These are phyloP conservation scores for Brachionichthys hirsutus DNA, from an alignment of 2,113 vertebrate species.

Conservation along the genomic window DNA sequence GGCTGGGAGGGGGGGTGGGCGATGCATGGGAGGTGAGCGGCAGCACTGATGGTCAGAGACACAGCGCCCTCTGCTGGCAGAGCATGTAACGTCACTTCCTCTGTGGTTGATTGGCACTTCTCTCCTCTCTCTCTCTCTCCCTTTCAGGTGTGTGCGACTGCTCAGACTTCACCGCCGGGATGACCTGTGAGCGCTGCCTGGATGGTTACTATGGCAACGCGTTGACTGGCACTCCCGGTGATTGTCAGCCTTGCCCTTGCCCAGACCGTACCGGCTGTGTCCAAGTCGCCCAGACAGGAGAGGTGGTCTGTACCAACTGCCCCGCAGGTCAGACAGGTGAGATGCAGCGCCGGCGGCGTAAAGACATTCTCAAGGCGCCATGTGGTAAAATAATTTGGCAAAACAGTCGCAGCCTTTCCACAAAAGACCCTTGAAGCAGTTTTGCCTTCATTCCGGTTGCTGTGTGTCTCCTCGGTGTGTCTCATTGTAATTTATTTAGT, in stretches of 20 bases:
- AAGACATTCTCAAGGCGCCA: too few species aligned
- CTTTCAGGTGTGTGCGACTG: slow-evolving; percentile 86
- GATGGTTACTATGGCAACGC: slow-evolving; percentile 88
- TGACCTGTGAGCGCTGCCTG: slow-evolving; percentile 85
- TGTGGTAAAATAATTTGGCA: too few species aligned
- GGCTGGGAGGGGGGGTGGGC: slow-evolving; percentile 29
- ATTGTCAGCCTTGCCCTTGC: slow-evolving; percentile 90
- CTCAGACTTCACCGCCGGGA: slow-evolving; percentile 84
- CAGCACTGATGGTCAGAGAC: slow-evolving; percentile 45
- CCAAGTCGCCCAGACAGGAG: slow-evolving; percentile 68
- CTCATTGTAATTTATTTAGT: too few species aligned
- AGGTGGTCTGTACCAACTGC: slow-evolving; percentile 91
- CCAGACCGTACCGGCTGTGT: slow-evolving; percentile 81
- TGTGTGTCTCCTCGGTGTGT: too few species aligned
- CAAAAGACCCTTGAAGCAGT: too few species aligned
- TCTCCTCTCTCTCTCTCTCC: slow-evolving; percentile 27
- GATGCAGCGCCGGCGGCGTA: slow-evolving; percentile 19
- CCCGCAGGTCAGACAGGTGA: slow-evolving; percentile 87
- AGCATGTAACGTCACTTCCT: slow-evolving; percentile 4
- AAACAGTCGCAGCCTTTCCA: background rate
- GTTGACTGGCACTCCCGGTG: slow-evolving; percentile 72
- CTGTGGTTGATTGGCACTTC: slow-evolving; percentile 50
- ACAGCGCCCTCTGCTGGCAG: slow-evolving; percentile 74
- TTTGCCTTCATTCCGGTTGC: too few species aligned
- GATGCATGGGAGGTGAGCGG: slow-evolving; percentile 6